phyloP scores from a whole-genome alignment of 2,888 invertebrate genomes.

The Craniophora ligustri region DNA sequence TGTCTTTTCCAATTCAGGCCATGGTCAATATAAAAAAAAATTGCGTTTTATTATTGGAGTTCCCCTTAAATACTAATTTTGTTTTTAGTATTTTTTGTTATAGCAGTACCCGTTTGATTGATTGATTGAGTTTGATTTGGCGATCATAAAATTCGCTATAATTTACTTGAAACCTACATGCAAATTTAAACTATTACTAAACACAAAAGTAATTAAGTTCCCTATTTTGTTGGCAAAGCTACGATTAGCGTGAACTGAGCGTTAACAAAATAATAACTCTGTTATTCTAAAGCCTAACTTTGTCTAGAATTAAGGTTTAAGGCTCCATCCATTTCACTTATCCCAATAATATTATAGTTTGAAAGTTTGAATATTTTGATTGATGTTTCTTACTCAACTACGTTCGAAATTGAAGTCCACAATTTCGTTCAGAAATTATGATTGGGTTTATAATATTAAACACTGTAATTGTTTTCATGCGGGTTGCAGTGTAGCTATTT shows the following conservation, averaged over 20 bases:
- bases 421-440: background rate
- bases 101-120: too few species aligned
- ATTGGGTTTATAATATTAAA: background rate
- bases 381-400: constrained; percentile 25
- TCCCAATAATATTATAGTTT: constrained; percentile 16
- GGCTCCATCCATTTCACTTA: constrained; percentile 28
- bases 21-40: too few species aligned
- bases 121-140: too few species aligned
- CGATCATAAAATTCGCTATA: too few species aligned
- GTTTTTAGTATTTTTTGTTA: too few species aligned
- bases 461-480: background rate
- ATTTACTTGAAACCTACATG: background rate
- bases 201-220: constrained; percentile 8
- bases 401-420: background rate
- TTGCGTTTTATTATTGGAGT: too few species aligned
- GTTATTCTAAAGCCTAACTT: constrained; percentile 16
- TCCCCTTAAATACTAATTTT: too few species aligned
- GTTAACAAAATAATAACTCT: constrained; percentile 11
- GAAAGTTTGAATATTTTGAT: constrained; percentile 8
- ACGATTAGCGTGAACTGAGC: background rate
- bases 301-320: constrained; percentile 10
- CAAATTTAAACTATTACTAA: background rate
- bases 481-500: background rate
- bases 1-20: too few species aligned
- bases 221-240: constrained; percentile 21